Evolutionary conservation across 2,113 vertebrate species (phyloP), one percentile per base, ranked within the genome.

Genomic region (Ovis canadensis): DNA sequence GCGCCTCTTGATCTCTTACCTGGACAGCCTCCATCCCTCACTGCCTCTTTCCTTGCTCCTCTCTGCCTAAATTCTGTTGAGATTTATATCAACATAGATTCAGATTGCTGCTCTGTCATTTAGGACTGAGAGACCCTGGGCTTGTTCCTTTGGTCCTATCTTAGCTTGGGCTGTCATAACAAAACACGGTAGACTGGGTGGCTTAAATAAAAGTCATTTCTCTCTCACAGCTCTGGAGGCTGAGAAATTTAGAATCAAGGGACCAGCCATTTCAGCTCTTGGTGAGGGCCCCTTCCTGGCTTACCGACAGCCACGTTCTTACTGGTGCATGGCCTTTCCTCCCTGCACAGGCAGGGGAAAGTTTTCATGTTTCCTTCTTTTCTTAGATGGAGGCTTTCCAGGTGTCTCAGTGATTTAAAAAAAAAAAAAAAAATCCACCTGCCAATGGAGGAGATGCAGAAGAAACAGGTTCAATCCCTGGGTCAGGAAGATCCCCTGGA

Each of bases 281-380:
- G 29, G 21, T 31, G 71, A 67, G 77, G 15, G 16, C 40, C 13
- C 57, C 60, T 33, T 90, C 43, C 33, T 84, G 43, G 43, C 43
- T 36, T 54, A 7, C 36, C 10, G 77, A 60, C 88, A 21, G 36
- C 29, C 4, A 4, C 43, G 27, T 57, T 19, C 40, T 81, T 60
- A 33, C 50, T 48, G 9, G 31, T 36, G 57, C 6, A 2, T 6
- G 81, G 31, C n/a, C 25, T 52, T 82, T 71, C 74, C 40, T 92
- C 31, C 0, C 0, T 25, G 33, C 11, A 7, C 27, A 1, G 8
- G 33, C 31, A n/a, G 21, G 29, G 1, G 12, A 23, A 43, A 1
- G 40, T 77, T 43, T 77, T 25, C 71, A 27, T 77, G 23, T 74
- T 74, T 43, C 36, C 36, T 77, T 43, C 23, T 15, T 77, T 77